Percentiles rank a stretch among this genome's conserved stretches.
These are phyloP conservation scores for Lucilia cuprina DNA, from an alignment of 1,140 invertebrate species.

Conservation along the genomic window DNA sequence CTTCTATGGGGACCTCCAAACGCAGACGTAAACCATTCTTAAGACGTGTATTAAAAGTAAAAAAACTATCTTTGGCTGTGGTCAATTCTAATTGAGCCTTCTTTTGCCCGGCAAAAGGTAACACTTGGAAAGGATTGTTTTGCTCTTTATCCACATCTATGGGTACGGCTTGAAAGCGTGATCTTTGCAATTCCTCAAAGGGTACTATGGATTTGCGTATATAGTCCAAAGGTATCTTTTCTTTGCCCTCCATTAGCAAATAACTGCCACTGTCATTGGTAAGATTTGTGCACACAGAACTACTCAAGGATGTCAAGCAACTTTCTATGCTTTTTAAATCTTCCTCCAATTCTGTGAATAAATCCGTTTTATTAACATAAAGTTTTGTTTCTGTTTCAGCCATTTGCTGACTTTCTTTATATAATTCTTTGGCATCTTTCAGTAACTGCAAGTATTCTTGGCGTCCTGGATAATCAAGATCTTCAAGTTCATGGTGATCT, in stretches of 20 bases:
- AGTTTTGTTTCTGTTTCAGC: slow-evolving; percentile 49
- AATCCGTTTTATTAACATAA: slow-evolving; percentile 45
- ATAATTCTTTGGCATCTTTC: slow-evolving; percentile 46
- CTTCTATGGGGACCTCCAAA: slow-evolving; percentile 48
- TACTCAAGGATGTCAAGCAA: slow-evolving; percentile 54
- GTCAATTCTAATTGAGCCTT: slow-evolving; percentile 49
- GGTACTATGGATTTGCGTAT: slow-evolving; percentile 56
- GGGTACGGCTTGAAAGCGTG: slow-evolving; percentile 50
- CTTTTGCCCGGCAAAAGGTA: slow-evolving; percentile 56
- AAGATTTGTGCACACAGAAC: slow-evolving; percentile 56
- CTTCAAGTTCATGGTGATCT: slow-evolving; percentile 46
- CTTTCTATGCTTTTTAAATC: slow-evolving; percentile 56
- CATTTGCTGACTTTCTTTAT: slow-evolving; percentile 48
- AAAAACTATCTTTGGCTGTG: slow-evolving; percentile 53
- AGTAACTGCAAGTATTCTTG: slow-evolving; percentile 50
- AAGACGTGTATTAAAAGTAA: slow-evolving; percentile 52
- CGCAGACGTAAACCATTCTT: slow-evolving; percentile 52
- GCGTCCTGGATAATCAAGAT: slow-evolving; percentile 49
- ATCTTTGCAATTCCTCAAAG: slow-evolving; percentile 57
- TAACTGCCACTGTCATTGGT: slow-evolving; percentile 58
- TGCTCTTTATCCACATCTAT: slow-evolving; percentile 53
- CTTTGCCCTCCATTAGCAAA: slow-evolving; percentile 50
- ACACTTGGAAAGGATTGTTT: slow-evolving; percentile 49
- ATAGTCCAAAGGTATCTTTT: slow-evolving; percentile 57
- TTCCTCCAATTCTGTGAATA: slow-evolving; percentile 51